Evolutionary conservation across 1,140 invertebrate species (phyloP).

Genomic region (Antheraea mylitta): DNA sequence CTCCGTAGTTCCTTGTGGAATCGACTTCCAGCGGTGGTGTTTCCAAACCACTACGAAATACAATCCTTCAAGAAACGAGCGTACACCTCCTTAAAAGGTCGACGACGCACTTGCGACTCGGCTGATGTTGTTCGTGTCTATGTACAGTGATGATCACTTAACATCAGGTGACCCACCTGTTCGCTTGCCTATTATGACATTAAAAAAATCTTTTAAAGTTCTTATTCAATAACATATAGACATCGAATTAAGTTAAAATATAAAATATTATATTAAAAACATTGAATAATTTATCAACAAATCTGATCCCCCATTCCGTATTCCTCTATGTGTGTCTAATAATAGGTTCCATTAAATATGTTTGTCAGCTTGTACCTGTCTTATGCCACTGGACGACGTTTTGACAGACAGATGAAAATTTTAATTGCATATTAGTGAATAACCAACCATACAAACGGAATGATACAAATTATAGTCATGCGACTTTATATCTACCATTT

Average conservation of each 20-base stretch:
- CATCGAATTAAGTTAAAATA: neutral
- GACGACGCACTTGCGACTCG: no score
- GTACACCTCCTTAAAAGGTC: no score
- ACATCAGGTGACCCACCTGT: no score
- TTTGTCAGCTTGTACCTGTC: constrained; percentile 43
- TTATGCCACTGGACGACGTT: constrained; percentile 59
- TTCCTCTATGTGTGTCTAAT: constrained; percentile 37
- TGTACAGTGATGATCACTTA: no score
- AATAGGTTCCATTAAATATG: constrained; percentile 43
- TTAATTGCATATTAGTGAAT: constrained; percentile 54
- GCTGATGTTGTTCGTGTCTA: no score
- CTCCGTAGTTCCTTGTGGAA: no score
- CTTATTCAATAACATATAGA: neutral
- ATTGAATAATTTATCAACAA: constrained; percentile 27
- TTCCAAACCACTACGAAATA: no score
- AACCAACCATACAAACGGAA: constrained; percentile 31
- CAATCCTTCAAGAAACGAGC: no score
- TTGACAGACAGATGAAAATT: constrained; percentile 60
- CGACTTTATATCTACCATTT: constrained; percentile 4
- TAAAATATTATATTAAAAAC: no score
- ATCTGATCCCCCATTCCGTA: constrained; percentile 27
- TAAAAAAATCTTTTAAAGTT: no score
- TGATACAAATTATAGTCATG: constrained; percentile 24
- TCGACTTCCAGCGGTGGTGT: no score
- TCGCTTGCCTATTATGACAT: no score